Percentiles rank a stretch among this genome's conserved stretches.
These are phyloP conservation scores for Serrognathus titanus DNA, from an alignment of 2,888 invertebrate genomes.

Conservation along the genomic window DNA sequence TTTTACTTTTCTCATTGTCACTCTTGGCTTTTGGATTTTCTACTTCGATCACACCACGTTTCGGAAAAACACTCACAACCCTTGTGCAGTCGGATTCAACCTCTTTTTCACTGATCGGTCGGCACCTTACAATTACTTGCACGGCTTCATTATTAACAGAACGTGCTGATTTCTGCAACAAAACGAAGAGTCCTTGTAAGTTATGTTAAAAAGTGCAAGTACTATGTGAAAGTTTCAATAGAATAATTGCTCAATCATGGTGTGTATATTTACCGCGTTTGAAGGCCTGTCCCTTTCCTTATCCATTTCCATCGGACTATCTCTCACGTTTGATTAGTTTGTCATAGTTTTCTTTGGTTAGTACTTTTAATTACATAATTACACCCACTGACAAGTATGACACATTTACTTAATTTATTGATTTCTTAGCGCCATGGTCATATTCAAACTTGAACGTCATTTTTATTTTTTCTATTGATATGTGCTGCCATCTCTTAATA, in stretches of 20 bases:
- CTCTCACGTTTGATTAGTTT: background rate
- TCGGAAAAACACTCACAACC: slow-evolving; percentile 80
- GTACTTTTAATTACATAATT: slow-evolving; percentile 18
- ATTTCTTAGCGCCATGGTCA: slow-evolving; percentile 28
- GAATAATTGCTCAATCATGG: slow-evolving; percentile 1
- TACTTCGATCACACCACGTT: slow-evolving; percentile 87
- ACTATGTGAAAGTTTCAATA: background rate
- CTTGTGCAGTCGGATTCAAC: slow-evolving; percentile 67
- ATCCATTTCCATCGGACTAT: slow-evolving; percentile 5
- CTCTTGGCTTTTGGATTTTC: slow-evolving; percentile 73
- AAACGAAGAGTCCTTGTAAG: background rate
- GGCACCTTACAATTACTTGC: slow-evolving; percentile 94
- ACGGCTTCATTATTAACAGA: slow-evolving; percentile 72
- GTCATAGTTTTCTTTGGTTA: slow-evolving; percentile 3
- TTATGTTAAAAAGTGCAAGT: background rate
- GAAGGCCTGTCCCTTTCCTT: slow-evolving; percentile 7
- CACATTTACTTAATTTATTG: slow-evolving; percentile 25
- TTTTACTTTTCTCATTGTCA: slow-evolving; percentile 74
- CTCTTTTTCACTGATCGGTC: slow-evolving; percentile 91
- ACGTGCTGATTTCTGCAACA: slow-evolving; percentile 37
- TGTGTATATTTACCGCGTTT: slow-evolving; percentile 1
- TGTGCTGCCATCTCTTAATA: background rate
- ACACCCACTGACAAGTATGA: slow-evolving; percentile 10
- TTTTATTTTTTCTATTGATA: slow-evolving; percentile 2
- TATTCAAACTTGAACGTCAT: slow-evolving; percentile 23